phyloP scores from a whole-genome alignment of 2,888 invertebrate species.

The Melanotus villosus region DNA sequence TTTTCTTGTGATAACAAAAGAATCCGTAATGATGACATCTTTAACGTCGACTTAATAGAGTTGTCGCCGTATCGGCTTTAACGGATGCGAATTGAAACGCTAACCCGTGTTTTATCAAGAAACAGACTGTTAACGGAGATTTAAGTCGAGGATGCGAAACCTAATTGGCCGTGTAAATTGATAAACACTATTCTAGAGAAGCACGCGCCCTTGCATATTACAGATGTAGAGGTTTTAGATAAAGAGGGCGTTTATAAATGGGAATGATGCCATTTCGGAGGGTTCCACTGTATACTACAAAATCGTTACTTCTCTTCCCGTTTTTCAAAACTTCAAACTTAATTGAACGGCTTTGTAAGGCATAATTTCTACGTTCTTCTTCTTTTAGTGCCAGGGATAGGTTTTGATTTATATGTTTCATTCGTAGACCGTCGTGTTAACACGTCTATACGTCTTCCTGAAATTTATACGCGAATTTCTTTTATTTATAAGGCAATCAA shows the following conservation, averaged over 20 bases:
- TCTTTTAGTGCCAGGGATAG: too few species aligned
- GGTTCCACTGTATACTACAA: slow-evolving; percentile 14
- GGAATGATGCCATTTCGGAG: slow-evolving; percentile 25
- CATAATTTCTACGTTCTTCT: too few species aligned
- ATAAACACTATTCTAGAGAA: slow-evolving; percentile 22
- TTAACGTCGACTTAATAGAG: background rate
- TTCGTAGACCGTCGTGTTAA: slow-evolving; percentile 8
- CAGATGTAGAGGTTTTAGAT: slow-evolving; percentile 25
- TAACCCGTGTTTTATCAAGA: slow-evolving; percentile 10
- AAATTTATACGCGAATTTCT: slow-evolving; percentile 36
- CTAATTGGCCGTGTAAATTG: slow-evolving; percentile 34
- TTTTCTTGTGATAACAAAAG: too few species aligned
- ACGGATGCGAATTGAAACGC: background rate
- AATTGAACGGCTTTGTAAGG: background rate
- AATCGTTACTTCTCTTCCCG: slow-evolving; percentile 16
- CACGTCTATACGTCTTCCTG: background rate
- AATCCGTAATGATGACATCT: background rate
- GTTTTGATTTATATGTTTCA: slow-evolving; percentile 5
- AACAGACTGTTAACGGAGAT: slow-evolving; percentile 14
- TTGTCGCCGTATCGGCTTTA: background rate
- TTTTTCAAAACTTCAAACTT: background rate
- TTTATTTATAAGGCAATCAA: slow-evolving; percentile 43
- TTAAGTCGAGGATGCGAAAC: slow-evolving; percentile 11
- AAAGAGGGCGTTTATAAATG: slow-evolving; percentile 31
- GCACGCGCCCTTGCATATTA: slow-evolving; percentile 26